These are phyloP conservation scores for Euura saliciscinereae DNA, from an alignment of 1,140 invertebrate genomes.

Conservation along the genomic window DNA sequence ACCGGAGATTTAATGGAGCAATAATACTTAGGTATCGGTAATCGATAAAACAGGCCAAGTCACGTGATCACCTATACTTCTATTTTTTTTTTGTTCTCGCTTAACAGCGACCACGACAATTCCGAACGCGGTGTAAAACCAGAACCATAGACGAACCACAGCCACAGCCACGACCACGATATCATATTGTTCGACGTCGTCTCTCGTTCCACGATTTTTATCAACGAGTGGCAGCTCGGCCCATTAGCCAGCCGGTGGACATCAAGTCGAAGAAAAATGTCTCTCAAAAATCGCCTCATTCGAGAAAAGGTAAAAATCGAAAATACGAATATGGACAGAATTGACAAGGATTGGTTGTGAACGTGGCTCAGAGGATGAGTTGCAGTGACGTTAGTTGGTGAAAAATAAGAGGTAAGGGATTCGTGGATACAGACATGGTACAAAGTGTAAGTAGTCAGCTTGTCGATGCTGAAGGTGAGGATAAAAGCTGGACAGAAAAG, in stretches of 20 bases:
- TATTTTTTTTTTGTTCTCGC: neutral
- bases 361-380: too few relatives aligned
- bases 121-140: neutral
- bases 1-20: conserved; percentile 5
- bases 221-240: conserved; percentile 3
- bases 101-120: neutral
- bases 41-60: conserved; percentile 5
- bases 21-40: conserved; percentile 3
- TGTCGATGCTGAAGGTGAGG: too few relatives aligned
- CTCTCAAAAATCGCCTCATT: neutral
- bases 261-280: neutral
- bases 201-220: neutral
- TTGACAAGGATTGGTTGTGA: too few relatives aligned
- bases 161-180: neutral
- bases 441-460: too few relatives aligned
- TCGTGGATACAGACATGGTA: too few relatives aligned
- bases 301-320: too few relatives aligned
- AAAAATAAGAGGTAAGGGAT: too few relatives aligned
- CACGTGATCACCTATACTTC: conserved; percentile 3
- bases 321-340: too few relatives aligned
- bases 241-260: neutral
- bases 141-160: neutral
- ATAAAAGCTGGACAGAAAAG: too few relatives aligned
- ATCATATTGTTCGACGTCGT: neutral
- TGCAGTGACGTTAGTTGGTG: too few relatives aligned